Evolutionary conservation across 2,113 vertebrate species (phyloP), one percentile per base, ranked within the genome.

Genomic region (Pogona vitticeps): DNA sequence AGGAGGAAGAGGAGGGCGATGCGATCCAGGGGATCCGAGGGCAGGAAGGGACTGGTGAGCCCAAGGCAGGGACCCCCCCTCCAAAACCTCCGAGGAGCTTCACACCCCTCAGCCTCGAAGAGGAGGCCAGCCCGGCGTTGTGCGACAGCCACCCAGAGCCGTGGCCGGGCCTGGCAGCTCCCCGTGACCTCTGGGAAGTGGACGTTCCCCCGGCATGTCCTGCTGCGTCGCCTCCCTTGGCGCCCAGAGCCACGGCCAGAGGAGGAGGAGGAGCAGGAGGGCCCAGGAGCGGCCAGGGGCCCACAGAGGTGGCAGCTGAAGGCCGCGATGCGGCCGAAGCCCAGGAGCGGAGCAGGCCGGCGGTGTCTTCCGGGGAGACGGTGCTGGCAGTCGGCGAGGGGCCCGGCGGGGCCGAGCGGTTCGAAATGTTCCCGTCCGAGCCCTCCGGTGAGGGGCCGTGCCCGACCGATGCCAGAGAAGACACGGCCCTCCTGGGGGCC

Each of bases 361-460:
- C 79, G 58, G 0, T 33, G 36, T 75, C 90, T 26, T 0, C 61
- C 78, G 92, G 77, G 79, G 88, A 87, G 1, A 36, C 76, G 0
- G 2, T 2, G 0, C 71, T 86, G 3, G 96, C 95, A 82, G 81
- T 90, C 31, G 90, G 93, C 0, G 80, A 93, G 33, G 92, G 31
- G 0, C 36, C 91, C 0, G 89, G 65, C 1, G 92, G n/a, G 59
- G 42, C 96, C 0, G 95, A 97, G 90, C 89, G 88, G 31, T 97
- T 97, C 8, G 90, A 95, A 83, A 96, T 94, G 31, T 97, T 97
- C 58, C 81, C 2, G 0, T 96, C 95, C 0, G 82, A 89, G 23
- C 31, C 90, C 15, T 89, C 91, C 20, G 87, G 88, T 7, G 89
- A 93, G 0, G 85, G 56, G 40, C 93, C 88, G 89, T 88, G 84